phyloP scores from a whole-genome alignment of 1,140 invertebrate genomes.

The Sitobion miscanthi region DNA sequence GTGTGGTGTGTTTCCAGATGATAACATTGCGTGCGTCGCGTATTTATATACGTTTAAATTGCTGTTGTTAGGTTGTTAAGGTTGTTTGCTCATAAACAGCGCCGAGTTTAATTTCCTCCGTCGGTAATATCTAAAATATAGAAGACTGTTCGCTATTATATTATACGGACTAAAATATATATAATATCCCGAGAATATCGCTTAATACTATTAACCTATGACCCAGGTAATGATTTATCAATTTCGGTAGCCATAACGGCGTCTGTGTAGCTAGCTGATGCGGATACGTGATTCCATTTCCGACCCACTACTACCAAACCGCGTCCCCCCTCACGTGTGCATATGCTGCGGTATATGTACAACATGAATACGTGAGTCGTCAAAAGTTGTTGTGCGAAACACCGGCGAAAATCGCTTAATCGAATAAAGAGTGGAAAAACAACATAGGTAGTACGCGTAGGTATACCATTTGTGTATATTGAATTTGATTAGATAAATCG shows the following conservation, averaged over 20 bases:
- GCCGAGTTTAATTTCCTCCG: neutral
- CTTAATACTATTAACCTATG: neutral
- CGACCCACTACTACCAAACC: neutral
- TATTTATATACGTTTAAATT: slow-evolving; percentile 6
- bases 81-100: neutral
- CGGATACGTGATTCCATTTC: slow-evolving; percentile 9
- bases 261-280: no score
- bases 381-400: neutral
- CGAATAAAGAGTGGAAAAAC: slow-evolving; percentile 24
- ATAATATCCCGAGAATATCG: neutral
- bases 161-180: neutral
- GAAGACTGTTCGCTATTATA: neutral
- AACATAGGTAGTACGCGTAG: neutral
- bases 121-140: neutral
- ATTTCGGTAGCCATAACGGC: neutral
- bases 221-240: slow-evolving; percentile 4
- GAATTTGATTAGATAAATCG: slow-evolving; percentile 35
- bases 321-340: neutral
- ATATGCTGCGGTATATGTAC: neutral
- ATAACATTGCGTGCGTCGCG: neutral
- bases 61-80: neutral
- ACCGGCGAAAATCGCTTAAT: neutral
- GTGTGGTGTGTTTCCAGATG: neutral
- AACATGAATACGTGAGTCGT: neutral
- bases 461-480: neutral